phyloP scores from a whole-genome alignment of 2,888 invertebrate genomes.

The Crioceris asparagi region DNA sequence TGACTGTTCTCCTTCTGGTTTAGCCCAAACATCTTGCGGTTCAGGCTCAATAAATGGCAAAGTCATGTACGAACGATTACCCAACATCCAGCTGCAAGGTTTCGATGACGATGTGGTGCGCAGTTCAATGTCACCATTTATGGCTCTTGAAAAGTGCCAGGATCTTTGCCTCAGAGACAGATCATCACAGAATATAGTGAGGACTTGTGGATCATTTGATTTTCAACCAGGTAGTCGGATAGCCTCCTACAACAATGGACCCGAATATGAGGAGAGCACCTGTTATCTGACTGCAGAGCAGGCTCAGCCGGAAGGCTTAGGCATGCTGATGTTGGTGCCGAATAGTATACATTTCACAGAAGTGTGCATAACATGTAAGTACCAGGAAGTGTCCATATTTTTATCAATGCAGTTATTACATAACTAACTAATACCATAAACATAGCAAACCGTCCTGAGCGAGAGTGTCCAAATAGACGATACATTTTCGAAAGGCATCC shows the following conservation, averaged over 20 bases:
- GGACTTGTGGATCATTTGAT: slow-evolving; percentile 80
- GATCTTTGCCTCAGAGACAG: slow-evolving; percentile 68
- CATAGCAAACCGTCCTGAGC: slow-evolving; percentile 70
- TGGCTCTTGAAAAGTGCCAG: slow-evolving; percentile 81
- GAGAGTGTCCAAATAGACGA: slow-evolving; percentile 78
- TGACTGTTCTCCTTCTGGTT: slow-evolving; percentile 17
- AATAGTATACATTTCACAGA: slow-evolving; percentile 86
- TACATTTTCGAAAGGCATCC: slow-evolving; percentile 85
- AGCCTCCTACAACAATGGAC: slow-evolving; percentile 66
- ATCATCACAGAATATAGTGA: slow-evolving; percentile 67
- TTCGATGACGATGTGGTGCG: slow-evolving; percentile 82
- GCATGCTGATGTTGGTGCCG: slow-evolving; percentile 77
- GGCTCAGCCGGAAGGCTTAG: slow-evolving; percentile 79
- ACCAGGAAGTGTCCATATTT: neutral
- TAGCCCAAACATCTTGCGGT: slow-evolving; percentile 85
- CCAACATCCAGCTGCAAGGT: slow-evolving; percentile 81
- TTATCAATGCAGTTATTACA: neutral
- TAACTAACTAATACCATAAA: neutral
- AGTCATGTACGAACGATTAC: slow-evolving; percentile 78
- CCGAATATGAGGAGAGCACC: slow-evolving; percentile 80
- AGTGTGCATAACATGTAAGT: slow-evolving; percentile 78
- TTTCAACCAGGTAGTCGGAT: slow-evolving; percentile 82
- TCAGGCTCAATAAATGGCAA: slow-evolving; percentile 67
- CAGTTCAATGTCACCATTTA: slow-evolving; percentile 75
- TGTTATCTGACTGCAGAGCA: slow-evolving; percentile 80